Evolutionary conservation across 2,113 vertebrate genomes (phyloP).

Genomic region (Rafetus swinhoei): DNA sequence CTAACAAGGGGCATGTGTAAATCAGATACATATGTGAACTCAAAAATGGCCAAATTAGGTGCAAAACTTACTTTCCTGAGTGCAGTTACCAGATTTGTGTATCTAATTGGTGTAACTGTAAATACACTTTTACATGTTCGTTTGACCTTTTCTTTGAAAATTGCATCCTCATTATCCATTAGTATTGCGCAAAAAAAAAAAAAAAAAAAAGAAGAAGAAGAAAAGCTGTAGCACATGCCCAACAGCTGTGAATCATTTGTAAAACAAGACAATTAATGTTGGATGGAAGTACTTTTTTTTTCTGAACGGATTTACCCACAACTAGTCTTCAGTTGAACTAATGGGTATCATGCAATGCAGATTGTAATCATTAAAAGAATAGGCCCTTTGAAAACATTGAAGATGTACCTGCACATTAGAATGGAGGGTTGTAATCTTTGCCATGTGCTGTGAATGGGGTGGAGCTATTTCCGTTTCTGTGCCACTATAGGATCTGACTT

Average conservation of each 20-base stretch:
- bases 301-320: neutral
- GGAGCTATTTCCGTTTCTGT: neutral
- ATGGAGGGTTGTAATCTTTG: neutral
- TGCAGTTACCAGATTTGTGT: neutral
- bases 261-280: neutral
- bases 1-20: neutral
- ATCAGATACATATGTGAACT: neutral
- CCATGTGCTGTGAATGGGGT: neutral
- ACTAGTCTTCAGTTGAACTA: no score
- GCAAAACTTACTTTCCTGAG: neutral
- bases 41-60: neutral
- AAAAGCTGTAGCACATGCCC: neutral
- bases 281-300: neutral
- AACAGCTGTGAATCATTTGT: neutral
- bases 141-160: neutral
- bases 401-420: neutral
- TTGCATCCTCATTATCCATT: neutral
- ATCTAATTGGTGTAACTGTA: neutral
- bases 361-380: neutral
- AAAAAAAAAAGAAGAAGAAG: neutral
- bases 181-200: neutral
- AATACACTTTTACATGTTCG: no score
- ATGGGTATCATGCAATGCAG: accelerated
- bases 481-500: neutral
- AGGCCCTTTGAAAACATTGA: neutral